Evolutionary conservation across 2,797 vertebrate species (phyloP).

Genomic region (Yasuhikotakia modesta): DNA sequence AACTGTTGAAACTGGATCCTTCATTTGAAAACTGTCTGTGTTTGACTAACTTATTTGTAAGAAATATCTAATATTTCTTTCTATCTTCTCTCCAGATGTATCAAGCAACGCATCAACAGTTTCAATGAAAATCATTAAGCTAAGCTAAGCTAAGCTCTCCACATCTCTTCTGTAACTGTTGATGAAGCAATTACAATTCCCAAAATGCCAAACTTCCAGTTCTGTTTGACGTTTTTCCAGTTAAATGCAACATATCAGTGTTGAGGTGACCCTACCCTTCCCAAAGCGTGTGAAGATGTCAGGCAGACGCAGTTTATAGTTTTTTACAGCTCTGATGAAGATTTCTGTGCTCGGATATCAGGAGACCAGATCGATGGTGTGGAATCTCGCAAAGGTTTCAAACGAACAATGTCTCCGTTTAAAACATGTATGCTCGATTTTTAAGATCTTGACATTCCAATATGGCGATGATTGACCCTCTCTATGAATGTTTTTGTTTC

Average conservation of each 20-base stretch:
- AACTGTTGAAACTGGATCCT: no score
- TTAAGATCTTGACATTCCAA: conserved; percentile 87
- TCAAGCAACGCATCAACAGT: conserved; percentile 8
- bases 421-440: conserved; percentile 70
- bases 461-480: conserved; percentile 76
- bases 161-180: conserved; percentile 2
- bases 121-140: conserved; percentile 20
- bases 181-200: conserved; percentile 15
- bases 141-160: conserved; percentile 7
- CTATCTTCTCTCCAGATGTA: conserved; percentile 27
- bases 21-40: no score
- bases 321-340: conserved; percentile 79
- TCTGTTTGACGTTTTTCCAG: not conserved
- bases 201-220: conserved; percentile 35
- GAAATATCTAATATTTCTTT: not conserved
- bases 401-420: conserved; percentile 62
- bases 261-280: conserved; percentile 39
- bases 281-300: conserved; percentile 25
- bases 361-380: conserved; percentile 49
- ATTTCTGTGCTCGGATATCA: conserved; percentile 54
- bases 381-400: conserved; percentile 27
- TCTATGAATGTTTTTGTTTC: conserved; percentile 79
- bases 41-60: not conserved
- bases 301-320: conserved; percentile 80
- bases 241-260: conserved; percentile 29